phyloP scores from a whole-genome alignment of 1,140 invertebrate genomes.

The Heliconius congener region DNA sequence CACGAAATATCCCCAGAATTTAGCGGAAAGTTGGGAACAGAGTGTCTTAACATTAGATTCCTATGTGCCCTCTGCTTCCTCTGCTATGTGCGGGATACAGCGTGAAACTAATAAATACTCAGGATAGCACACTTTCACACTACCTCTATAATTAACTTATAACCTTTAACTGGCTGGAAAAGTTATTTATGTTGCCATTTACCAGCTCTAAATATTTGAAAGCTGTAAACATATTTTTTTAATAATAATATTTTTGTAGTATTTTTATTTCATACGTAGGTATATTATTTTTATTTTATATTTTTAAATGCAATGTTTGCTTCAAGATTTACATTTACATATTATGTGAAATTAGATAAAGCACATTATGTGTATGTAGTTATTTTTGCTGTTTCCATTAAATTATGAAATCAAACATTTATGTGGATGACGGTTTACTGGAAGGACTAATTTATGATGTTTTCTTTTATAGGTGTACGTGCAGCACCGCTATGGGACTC shows the following conservation, averaged over 20 bases:
- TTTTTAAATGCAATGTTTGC: too few species aligned
- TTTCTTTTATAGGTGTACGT: slow-evolving; percentile 87
- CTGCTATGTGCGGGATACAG: too few species aligned
- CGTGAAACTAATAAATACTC: neutral
- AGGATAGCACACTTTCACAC: neutral
- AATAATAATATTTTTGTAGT: neutral
- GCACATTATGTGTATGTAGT: too few species aligned
- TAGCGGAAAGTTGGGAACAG: too few species aligned
- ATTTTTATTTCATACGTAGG: neutral
- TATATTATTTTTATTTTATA: too few species aligned
- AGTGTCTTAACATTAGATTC: too few species aligned
- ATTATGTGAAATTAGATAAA: too few species aligned
- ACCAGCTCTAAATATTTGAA: neutral
- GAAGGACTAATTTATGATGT: neutral
- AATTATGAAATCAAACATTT: too few species aligned
- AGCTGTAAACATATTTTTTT: neutral
- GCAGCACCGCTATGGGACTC: slow-evolving; percentile 99
- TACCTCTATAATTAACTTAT: neutral
- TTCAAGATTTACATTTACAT: too few species aligned
- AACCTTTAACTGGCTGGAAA: neutral
- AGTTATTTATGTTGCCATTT: slow-evolving; percentile 9
- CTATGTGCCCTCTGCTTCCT: too few species aligned
- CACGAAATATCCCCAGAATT: too few species aligned
- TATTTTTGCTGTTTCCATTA: too few species aligned
- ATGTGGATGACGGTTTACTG: neutral